These are phyloP conservation scores for Diacarnus erythraeanus DNA, from an alignment of 37 sponge, comb jelly and placozoan species.

Conservation along the genomic window DNA sequence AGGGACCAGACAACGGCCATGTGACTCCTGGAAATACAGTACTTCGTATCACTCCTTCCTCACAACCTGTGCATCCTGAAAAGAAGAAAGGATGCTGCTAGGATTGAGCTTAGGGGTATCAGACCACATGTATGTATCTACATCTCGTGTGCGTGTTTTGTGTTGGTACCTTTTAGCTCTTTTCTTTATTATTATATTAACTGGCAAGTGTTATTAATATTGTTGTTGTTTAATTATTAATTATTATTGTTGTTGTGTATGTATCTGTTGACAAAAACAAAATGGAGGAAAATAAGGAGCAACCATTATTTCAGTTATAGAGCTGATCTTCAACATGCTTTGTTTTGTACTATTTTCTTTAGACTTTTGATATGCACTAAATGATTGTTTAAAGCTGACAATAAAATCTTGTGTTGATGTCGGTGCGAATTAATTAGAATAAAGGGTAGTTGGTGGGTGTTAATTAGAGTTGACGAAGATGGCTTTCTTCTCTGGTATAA, in stretches of 20 bases:
- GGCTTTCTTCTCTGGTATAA: conserved; percentile 52
- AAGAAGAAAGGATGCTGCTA: conserved; percentile 53
- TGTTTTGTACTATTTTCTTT: neutral
- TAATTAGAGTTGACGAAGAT: no score
- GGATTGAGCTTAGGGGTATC: neutral
- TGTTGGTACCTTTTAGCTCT: conserved; percentile 9
- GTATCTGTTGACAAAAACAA: neutral
- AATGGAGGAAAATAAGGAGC: neutral
- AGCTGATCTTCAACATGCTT: neutral
- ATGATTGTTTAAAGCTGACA: neutral
- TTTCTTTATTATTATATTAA: neutral
- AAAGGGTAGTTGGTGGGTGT: no score
- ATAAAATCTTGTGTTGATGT: neutral
- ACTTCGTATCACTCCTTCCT: conserved; percentile 45
- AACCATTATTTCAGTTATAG: neutral
- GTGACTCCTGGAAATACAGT: conserved; percentile 19
- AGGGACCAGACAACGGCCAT: conserved; percentile 63
- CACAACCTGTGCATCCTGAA: conserved; percentile 34
- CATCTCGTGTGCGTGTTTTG: conserved; percentile 14
- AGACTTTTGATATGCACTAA: neutral
- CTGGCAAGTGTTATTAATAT: conserved; percentile 3
- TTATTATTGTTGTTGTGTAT: conserved; percentile 2
- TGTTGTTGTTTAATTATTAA: conserved; percentile 3
- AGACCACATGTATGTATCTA: conserved; percentile 16
- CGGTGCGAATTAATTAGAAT: neutral